phyloP scores from a whole-genome alignment of 2,113 vertebrate species.

The Mirounga angustirostris region DNA sequence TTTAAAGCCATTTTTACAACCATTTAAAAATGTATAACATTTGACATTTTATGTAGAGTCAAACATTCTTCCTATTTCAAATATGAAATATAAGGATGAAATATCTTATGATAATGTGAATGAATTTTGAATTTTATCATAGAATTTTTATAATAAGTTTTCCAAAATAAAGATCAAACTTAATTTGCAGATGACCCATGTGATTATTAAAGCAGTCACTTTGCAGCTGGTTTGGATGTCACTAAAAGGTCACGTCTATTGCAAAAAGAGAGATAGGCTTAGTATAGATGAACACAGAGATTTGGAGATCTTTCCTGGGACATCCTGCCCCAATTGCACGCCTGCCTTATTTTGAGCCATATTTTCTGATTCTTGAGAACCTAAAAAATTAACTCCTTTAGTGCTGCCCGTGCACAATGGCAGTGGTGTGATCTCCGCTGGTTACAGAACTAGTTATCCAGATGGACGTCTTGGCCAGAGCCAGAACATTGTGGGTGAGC shows the following conservation, averaged over 20 bases:
- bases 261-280: background rate
- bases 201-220: background rate
- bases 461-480: background rate
- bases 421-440: background rate
- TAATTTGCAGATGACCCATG: background rate
- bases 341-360: background rate
- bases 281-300: background rate
- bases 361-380: background rate
- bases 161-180: background rate
- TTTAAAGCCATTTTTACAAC: constrained; percentile 14
- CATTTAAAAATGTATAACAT: background rate
- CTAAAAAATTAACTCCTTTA: background rate
- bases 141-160: background rate
- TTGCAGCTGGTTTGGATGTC: background rate
- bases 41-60: background rate
- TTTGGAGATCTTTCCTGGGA: background rate
- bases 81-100: background rate
- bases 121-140: background rate
- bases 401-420: background rate
- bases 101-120: background rate
- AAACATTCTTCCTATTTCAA: background rate
- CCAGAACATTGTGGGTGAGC: background rate
- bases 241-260: background rate
- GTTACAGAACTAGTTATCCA: background rate
- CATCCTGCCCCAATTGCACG: background rate